Conservation (phyloP, 2,797 vertebrate species). For the Otus scops region DNA sequence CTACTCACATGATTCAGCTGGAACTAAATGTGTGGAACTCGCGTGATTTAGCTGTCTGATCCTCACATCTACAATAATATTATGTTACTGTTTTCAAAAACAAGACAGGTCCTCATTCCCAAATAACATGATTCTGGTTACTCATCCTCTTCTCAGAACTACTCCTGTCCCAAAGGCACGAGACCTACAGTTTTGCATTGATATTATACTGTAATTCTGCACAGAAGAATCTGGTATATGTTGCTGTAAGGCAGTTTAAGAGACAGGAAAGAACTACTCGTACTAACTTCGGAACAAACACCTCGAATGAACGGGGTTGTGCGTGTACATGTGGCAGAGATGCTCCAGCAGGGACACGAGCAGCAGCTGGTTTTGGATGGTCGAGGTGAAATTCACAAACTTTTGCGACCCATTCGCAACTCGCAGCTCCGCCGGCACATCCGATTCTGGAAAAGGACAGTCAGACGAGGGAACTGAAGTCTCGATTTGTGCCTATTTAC, state of each 20-base stretch:
- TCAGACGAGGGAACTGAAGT: too few relatives aligned
- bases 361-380: slow-evolving; percentile 93
- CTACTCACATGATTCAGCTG: neutral
- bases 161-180: neutral
- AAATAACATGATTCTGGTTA: neutral
- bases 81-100: neutral
- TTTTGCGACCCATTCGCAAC: slow-evolving; percentile 80
- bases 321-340: slow-evolving; percentile 91
- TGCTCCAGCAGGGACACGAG: slow-evolving; percentile 94
- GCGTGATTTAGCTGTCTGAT: neutral
- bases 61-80: neutral
- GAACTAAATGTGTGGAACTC: neutral
- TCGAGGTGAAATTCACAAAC: slow-evolving; percentile 85
- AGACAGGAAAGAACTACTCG: neutral
- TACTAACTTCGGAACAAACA: slow-evolving; percentile 90
- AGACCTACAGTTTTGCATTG: neutral
- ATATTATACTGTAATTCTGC: neutral
- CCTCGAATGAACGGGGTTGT: slow-evolving; percentile 82
- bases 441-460: slow-evolving; percentile 82
- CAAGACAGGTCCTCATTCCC: neutral
- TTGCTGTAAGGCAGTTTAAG: neutral
- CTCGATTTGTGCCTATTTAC: fast-evolving
- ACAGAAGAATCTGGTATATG: fast-evolving
- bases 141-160: neutral
- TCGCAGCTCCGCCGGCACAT: slow-evolving; percentile 82